Conservation (phyloP, 2,113 vertebrate genomes). For the Petrocephalus microphthalmus region DNA sequence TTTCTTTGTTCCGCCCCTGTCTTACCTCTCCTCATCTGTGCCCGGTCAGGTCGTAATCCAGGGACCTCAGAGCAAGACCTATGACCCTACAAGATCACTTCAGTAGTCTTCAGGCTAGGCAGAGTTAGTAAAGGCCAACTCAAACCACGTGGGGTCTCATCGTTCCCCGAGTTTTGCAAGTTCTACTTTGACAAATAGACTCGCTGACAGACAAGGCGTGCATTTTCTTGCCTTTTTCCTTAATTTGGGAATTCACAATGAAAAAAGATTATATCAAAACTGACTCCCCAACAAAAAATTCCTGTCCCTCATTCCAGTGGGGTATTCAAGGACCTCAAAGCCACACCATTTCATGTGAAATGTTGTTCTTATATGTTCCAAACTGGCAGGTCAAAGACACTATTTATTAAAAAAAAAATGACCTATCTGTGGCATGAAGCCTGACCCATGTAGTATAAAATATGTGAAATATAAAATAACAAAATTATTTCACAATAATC, state of each 20-base stretch:
- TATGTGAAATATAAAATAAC: neutral
- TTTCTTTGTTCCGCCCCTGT: neutral
- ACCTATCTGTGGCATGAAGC: neutral
- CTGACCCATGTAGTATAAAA: neutral
- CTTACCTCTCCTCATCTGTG: neutral
- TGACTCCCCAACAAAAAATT: neutral
- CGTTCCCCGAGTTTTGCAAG: neutral
- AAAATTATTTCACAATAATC: neutral
- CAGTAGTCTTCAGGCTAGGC: neutral
- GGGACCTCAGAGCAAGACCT: neutral
- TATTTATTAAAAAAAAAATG: neutral
- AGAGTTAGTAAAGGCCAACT: neutral
- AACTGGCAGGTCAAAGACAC: neutral
- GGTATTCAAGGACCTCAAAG: neutral
- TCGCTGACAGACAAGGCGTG: neutral
- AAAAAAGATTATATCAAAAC: neutral
- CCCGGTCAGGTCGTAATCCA: neutral
- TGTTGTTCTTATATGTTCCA: neutral
- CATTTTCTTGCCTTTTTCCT: neutral
- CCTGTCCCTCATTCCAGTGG: neutral
- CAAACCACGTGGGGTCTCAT: neutral
- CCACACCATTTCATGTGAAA: neutral
- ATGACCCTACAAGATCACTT: neutral
- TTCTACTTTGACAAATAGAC: neutral
- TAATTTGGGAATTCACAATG: neutral